phyloP scores from a whole-genome alignment of 2,113 vertebrate species.

The Eonycteris spelaea region DNA sequence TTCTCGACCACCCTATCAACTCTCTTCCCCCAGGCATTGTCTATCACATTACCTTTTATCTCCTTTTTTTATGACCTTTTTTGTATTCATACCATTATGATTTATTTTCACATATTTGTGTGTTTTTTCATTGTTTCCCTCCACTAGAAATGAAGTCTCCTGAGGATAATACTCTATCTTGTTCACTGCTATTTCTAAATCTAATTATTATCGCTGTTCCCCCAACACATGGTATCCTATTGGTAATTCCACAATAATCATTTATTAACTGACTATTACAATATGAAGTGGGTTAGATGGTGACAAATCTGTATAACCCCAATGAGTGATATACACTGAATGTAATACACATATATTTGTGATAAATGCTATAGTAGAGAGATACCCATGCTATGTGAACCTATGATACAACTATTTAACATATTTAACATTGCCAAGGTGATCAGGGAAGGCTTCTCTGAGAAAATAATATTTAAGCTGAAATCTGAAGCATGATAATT shows the following conservation, averaged over 20 bases:
- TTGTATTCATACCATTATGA: neutral
- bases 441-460: neutral
- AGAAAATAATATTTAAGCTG: neutral
- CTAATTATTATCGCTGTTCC: neutral
- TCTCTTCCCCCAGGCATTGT: neutral
- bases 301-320: neutral
- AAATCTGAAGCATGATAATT: neutral
- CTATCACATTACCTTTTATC: neutral
- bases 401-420: neutral
- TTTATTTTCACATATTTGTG: neutral
- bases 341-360: neutral
- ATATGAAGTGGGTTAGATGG: neutral
- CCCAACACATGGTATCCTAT: neutral
- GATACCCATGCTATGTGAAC: neutral
- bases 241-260: neutral
- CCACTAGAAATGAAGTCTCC: neutral
- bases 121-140: neutral
- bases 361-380: neutral
- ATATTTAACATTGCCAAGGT: neutral
- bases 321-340: neutral
- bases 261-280: neutral
- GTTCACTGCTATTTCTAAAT: neutral
- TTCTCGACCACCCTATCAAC: neutral
- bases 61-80: neutral
- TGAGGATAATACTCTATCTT: neutral